Evolutionary conservation across 1,140 invertebrate species (phyloP), one percentile per base, ranked within the genome.

Genomic region (Caenorhabditis latens): DNA sequence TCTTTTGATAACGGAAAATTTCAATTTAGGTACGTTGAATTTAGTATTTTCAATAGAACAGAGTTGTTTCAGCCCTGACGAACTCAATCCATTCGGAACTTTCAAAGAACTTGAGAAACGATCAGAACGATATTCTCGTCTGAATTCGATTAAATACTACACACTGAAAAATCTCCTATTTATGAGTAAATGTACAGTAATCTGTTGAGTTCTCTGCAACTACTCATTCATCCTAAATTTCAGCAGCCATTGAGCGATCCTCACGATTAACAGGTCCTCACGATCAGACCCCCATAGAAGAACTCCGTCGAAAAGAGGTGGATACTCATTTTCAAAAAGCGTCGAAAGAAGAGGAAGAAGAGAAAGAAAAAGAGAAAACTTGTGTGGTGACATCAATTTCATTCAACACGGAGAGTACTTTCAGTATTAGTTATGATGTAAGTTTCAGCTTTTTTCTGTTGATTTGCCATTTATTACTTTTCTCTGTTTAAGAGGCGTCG

Each of bases 371-470:
- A 8, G 46, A 79, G 71, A 79, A 50, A 46, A 79, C 71, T n/a
- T 48, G 46, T 50, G n/a, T 50, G 46, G 46, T 79, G 46, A 79
- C 71, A n/a, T n/a, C n/a, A 11, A 79, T 79, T n/a, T 1, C 11
- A 9, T 53, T 79, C 71, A 79, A 50, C 24, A 79, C 53, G 71
- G 71, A 79, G 4, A 50, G 46, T n/a, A 79, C 71, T n/a, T 79
- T 79, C 24, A 50, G 19, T 21, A 50, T 79, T 50, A 79, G 71
- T 42, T 79, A 79, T 79, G 71, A 79, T 79, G 71, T 79, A 16
- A 79, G 71, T 79, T 13, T 79, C 19, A 11, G 7, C 19, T 8
- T 19, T 71, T 46, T 43, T 43, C 1, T 2, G 8, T 63, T 11
- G 8, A 32, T 32, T 32, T 2, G 1, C 32, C 32, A 32, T 32